phyloP scores from a whole-genome alignment of 2,888 invertebrate genomes.

The Lasioglossum leucozonium region DNA sequence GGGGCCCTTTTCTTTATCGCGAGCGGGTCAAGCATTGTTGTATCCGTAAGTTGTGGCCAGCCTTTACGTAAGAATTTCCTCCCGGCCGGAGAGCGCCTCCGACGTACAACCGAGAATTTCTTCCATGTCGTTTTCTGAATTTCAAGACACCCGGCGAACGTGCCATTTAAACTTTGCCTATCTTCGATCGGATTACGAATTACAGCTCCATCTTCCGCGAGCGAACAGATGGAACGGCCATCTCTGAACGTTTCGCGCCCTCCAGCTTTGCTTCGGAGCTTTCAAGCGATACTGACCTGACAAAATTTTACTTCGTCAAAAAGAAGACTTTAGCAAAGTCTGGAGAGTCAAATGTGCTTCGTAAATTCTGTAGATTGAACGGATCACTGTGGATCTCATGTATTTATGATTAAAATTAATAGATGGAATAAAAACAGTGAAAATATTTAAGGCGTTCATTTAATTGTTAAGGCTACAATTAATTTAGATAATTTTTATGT shows the following conservation, averaged over 20 bases:
- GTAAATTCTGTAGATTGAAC: no score
- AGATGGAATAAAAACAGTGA: no score
- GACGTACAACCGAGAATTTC: slow-evolving; percentile 5
- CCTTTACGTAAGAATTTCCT: slow-evolving; percentile 55
- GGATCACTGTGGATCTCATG: no score
- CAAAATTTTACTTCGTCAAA: neutral
- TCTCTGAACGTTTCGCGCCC: neutral
- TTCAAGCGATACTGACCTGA: neutral
- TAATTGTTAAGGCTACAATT: no score
- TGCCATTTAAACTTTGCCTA: neutral
- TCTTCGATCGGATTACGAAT: slow-evolving; percentile 11
- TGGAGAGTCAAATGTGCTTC: neutral
- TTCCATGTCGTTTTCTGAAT: slow-evolving; percentile 27
- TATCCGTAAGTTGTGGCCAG: slow-evolving; percentile 42
- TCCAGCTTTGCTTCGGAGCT: neutral
- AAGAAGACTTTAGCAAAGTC: neutral
- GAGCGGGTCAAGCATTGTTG: slow-evolving; percentile 60
- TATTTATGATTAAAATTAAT: no score
- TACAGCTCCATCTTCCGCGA: neutral
- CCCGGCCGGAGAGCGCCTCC: neutral
- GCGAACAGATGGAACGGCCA: neutral
- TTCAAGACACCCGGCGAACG: slow-evolving; percentile 9
- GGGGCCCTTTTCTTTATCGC: slow-evolving; percentile 55
- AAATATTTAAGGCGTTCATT: no score
- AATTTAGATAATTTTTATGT: neutral